Conservation (phyloP, 2,113 vertebrate genomes). For the Tetrao urogallus region DNA sequence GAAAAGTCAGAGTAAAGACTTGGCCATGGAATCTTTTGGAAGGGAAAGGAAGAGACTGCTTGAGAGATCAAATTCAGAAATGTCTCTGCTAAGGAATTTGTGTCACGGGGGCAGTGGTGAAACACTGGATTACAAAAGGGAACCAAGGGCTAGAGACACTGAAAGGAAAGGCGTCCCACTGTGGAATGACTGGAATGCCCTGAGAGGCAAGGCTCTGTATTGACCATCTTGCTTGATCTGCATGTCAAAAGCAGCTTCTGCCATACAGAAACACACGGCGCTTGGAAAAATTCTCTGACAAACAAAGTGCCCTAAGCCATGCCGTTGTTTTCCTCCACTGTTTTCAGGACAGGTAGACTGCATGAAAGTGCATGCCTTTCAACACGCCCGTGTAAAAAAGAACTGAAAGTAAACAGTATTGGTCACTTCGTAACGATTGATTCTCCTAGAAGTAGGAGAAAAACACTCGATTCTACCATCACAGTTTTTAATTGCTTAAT, state of each 20-base stretch:
- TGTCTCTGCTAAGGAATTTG: conserved; percentile 52
- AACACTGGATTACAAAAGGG: conserved; percentile 56
- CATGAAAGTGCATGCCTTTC: conserved; percentile 27
- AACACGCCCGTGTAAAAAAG: conserved; percentile 20
- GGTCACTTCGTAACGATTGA: background rate
- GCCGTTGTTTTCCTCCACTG: conserved; percentile 28
- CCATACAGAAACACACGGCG: conserved; percentile 48
- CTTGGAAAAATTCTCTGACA: conserved; percentile 55
- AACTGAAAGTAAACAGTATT: conserved; percentile 21
- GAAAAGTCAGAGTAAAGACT: conserved; percentile 54
- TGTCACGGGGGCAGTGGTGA: conserved; percentile 45
- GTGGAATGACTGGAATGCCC: conserved; percentile 71
- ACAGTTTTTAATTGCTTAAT: background rate
- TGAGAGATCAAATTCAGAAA: conserved; percentile 51
- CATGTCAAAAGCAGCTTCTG: conserved; percentile 78
- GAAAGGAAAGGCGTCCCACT: conserved; percentile 70
- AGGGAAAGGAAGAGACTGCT: conserved; percentile 31
- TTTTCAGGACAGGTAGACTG: conserved; percentile 54
- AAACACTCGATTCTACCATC: background rate
- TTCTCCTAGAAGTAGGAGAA: background rate
- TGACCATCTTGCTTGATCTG: conserved; percentile 77
- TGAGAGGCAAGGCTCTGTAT: conserved; percentile 59
- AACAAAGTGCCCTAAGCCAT: conserved; percentile 69
- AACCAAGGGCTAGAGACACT: conserved; percentile 22
- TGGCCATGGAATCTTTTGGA: conserved; percentile 30